Evolutionary conservation across 2,113 vertebrate species (phyloP).

Genomic region (Raja brachyura): DNA sequence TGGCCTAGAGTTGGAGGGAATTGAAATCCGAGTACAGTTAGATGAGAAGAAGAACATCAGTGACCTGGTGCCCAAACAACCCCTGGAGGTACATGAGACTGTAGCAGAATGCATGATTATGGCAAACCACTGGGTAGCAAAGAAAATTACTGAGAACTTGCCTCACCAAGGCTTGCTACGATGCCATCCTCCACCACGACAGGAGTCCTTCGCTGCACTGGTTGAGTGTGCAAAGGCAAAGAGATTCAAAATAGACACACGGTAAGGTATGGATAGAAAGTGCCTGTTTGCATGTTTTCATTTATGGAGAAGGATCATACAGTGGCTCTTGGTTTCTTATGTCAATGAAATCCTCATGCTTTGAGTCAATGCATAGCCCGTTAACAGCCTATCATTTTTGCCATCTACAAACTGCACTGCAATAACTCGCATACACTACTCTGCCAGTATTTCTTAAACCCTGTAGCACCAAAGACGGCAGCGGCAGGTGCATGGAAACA

Average conservation of each 20-base stretch:
- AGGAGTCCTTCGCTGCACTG: conserved; percentile 79
- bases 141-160: conserved; percentile 74
- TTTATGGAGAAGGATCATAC: too few relatives aligned
- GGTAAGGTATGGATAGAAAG: conserved; percentile 52
- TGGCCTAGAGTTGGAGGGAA: conserved; percentile 82
- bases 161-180: conserved; percentile 79
- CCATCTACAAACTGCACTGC: too few relatives aligned
- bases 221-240: conserved; percentile 68
- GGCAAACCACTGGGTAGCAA: conserved; percentile 96
- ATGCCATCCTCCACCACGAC: conserved; percentile 75
- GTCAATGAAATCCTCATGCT: background rate
- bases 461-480: too few relatives aligned
- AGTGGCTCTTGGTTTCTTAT: too few relatives aligned
- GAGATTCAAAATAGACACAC: conserved; percentile 77
- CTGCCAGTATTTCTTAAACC: too few relatives aligned
- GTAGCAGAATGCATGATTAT: conserved; percentile 96
- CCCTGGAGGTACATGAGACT: conserved; percentile 85
- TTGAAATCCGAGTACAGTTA: conserved; percentile 80
- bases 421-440: too few relatives aligned
- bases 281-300: background rate
- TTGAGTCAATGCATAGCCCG: background rate
- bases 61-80: conserved; percentile 79
- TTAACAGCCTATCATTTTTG: too few relatives aligned
- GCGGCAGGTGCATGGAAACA: too few relatives aligned
- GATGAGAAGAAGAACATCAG: conserved; percentile 76